Evolutionary conservation across 1,140 invertebrate genomes (phyloP).

Genomic region (Arion vulgaris): DNA sequence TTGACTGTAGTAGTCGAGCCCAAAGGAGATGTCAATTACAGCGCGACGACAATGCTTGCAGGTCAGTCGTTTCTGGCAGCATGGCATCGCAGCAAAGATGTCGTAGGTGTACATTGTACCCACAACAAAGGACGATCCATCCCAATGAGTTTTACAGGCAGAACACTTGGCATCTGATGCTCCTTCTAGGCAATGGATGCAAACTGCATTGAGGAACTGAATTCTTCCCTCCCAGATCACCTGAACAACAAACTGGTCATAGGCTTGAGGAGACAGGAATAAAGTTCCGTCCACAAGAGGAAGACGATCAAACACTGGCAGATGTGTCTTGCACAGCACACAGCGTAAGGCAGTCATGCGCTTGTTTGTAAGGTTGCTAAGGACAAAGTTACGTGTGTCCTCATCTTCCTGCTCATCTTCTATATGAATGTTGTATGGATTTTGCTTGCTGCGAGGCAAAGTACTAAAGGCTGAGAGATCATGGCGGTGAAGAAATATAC

Average conservation of each 20-base stretch:
- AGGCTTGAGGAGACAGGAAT: slow-evolving; percentile 86
- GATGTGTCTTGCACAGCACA: slow-evolving; percentile 88
- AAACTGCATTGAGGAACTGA: slow-evolving; percentile 93
- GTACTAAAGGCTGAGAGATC: slow-evolving; percentile 96
- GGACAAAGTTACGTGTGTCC: slow-evolving; percentile 80
- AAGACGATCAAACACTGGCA: slow-evolving; percentile 96
- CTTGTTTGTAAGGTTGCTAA: slow-evolving; percentile 65
- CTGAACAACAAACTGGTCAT: slow-evolving; percentile 74
- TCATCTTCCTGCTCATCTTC: slow-evolving; percentile 98
- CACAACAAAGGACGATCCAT: slow-evolving; percentile 91
- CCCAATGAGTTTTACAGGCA: slow-evolving; percentile 90
- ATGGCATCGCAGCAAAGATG: slow-evolving; percentile 96
- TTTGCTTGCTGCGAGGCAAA: slow-evolving; percentile 93
- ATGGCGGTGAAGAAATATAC: slow-evolving; percentile 79
- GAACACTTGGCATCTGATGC: slow-evolving; percentile 86
- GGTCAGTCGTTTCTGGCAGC: slow-evolving; percentile 91
- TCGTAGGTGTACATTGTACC: slow-evolving; percentile 99
- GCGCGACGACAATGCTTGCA: slow-evolving; percentile 68
- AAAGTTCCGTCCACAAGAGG: slow-evolving; percentile 97
- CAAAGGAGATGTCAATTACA: slow-evolving; percentile 67
- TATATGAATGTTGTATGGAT: slow-evolving; percentile 88
- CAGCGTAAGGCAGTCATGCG: slow-evolving; percentile 63
- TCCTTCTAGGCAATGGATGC: slow-evolving; percentile 89
- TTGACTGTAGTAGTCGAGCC: slow-evolving; percentile 92
- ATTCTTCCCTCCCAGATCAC: slow-evolving; percentile 83